Conservation (phyloP, 2,113 vertebrate species). For the Tympanuchus pallidicinctus region DNA sequence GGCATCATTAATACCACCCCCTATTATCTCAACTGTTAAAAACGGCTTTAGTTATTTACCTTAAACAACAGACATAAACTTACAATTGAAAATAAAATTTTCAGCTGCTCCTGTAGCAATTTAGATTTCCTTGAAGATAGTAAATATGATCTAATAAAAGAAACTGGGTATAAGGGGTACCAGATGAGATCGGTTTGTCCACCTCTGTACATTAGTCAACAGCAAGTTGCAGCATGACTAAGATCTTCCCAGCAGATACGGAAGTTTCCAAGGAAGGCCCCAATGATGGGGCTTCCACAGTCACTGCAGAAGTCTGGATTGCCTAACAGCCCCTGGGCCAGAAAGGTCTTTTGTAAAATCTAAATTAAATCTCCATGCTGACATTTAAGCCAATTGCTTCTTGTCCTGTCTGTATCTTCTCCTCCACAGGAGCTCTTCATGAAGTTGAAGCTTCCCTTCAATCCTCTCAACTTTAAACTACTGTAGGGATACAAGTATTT, state of each 20-base stretch:
- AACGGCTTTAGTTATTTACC: not conserved
- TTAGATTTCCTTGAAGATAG: not conserved
- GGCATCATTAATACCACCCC: not conserved
- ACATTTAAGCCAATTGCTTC: not conserved
- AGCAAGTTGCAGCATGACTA: not conserved
- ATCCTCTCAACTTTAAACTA: not conserved
- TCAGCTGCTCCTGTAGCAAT: not conserved
- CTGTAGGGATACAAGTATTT: rapidly evolving
- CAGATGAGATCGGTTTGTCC: not conserved
- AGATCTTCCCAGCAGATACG: not conserved
- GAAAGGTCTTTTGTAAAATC: not conserved
- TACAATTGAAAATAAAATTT: not conserved
- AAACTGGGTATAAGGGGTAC: not conserved
- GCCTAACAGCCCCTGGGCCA: not conserved
- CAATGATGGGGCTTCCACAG: not conserved
- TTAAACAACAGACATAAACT: not conserved
- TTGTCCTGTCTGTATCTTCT: not conserved
- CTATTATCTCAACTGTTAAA: not conserved
- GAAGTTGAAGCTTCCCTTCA: not conserved
- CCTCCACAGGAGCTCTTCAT: not conserved
- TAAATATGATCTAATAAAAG: not conserved
- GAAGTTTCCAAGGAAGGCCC: not conserved
- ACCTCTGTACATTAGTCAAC: not conserved
- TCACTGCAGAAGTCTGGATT: not conserved
- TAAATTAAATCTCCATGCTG: not conserved